Percentiles rank a stretch among this genome's conserved stretches.
phyloP scores from a whole-genome alignment of 2,797 vertebrate genomes.

The Gallinago stenura region DNA sequence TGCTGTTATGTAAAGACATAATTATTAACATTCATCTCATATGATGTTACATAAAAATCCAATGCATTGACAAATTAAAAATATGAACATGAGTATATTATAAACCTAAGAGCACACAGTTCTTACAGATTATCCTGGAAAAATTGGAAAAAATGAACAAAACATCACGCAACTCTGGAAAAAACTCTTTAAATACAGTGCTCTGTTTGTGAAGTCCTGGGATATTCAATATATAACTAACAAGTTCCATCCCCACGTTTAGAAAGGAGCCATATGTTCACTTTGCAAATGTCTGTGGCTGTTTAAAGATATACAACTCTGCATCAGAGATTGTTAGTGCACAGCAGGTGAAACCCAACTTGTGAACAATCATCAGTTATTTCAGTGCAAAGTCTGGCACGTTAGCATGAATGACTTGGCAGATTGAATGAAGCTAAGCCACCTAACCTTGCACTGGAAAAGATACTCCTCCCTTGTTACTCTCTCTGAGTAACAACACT shows the following conservation, averaged over 20 bases:
- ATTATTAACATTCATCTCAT: neutral
- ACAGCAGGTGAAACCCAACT: constrained; percentile 49
- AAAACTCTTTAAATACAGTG: neutral
- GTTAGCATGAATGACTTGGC: neutral
- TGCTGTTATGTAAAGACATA: neutral
- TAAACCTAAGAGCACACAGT: neutral
- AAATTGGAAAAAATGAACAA: neutral
- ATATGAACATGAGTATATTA: neutral
- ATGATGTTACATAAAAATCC: neutral
- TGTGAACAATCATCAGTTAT: constrained; percentile 38
- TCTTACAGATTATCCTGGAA: neutral
- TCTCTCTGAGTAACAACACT: neutral
- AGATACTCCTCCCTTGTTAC: neutral
- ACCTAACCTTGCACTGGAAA: neutral
- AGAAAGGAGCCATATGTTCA: constrained; percentile 32
- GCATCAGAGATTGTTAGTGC: neutral
- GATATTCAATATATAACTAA: neutral
- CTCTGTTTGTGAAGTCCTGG: neutral
- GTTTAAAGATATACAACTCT: constrained; percentile 5
- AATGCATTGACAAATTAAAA: neutral
- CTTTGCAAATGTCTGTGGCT: neutral
- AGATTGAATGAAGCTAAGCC: neutral
- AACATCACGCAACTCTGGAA: neutral
- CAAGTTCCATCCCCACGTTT: neutral
- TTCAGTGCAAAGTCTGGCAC: constrained; percentile 37